phyloP scores from a whole-genome alignment of 2,113 vertebrate species.

The Syrrhaptes paradoxus region DNA sequence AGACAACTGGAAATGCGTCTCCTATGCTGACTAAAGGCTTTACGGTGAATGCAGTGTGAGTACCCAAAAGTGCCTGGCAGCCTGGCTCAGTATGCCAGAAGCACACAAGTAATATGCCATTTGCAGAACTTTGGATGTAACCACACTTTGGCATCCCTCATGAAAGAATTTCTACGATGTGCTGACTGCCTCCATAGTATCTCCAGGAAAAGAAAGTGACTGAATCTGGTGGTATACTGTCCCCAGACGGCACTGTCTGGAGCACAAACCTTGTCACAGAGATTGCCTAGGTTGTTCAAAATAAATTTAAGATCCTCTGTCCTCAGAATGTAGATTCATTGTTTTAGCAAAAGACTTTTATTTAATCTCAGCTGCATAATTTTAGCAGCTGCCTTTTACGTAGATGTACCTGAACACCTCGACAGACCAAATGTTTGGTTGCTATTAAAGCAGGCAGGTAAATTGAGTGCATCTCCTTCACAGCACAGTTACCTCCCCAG shows the following conservation, averaged over 20 bases:
- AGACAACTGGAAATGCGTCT: not conserved
- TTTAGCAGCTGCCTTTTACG: not conserved
- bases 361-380: not conserved
- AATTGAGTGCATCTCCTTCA: constrained; percentile 18
- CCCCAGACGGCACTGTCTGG: rapidly evolving
- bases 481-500: not conserved
- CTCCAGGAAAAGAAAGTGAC: not conserved
- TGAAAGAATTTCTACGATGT: not conserved
- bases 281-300: not conserved
- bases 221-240: not conserved
- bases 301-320: not conserved
- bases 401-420: not conserved
- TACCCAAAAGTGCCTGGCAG: not conserved
- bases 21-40: not conserved
- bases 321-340: not conserved
- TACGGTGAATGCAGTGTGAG: not conserved
- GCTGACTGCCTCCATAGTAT: not conserved
- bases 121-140: not conserved
- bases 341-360: not conserved
- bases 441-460: not conserved
- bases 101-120: not conserved
- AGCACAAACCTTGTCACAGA: not conserved
- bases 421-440: not conserved
- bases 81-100: not conserved
- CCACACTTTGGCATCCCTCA: not conserved